Percentiles rank a stretch among this genome's conserved stretches.
Conservation (phyloP, 2,113 vertebrate genomes). For the pig (Sus scrofa) region DNA sequence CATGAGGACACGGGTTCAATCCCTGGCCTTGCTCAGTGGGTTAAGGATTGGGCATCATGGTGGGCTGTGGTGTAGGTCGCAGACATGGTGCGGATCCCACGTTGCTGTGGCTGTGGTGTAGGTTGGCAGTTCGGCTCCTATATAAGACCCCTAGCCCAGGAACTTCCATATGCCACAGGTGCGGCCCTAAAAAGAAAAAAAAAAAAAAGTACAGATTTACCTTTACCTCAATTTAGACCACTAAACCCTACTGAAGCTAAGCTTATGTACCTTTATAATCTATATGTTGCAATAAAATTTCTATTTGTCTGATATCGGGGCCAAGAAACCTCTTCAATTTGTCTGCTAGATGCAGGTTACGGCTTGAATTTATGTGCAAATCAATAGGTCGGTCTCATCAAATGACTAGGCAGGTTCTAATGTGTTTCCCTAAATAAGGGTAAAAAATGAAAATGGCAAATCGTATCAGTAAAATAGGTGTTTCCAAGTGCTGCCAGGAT, state of each 20-base stretch:
- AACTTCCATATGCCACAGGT: too few relatives aligned
- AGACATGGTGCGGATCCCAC: too few relatives aligned
- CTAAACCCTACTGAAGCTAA: not conserved
- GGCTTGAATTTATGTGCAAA: constrained; percentile 24
- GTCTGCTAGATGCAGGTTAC: not conserved
- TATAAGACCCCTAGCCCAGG: too few relatives aligned
- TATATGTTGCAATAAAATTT: not conserved
- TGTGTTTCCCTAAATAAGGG: not conserved
- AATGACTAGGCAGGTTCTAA: not conserved
- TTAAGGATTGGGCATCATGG: too few relatives aligned
- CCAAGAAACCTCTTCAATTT: not conserved
- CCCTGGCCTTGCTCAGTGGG: too few relatives aligned
- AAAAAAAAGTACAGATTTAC: not conserved
- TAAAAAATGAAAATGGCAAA: constrained; percentile 17
- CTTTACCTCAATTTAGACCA: constrained; percentile 27
- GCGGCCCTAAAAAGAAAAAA: too few relatives aligned
- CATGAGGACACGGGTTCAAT: too few relatives aligned
- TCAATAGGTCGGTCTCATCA: not conserved
- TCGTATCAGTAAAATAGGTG: not conserved
- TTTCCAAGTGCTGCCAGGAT: constrained; percentile 4
- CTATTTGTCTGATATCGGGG: not conserved
- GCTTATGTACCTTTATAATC: not conserved
- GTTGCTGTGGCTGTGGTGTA: too few relatives aligned
- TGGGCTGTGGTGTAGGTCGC: too few relatives aligned
- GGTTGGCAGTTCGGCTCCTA: too few relatives aligned